These are phyloP conservation scores for Petroica traversi DNA, from an alignment of 2,113 vertebrate genomes.

Conservation along the genomic window DNA sequence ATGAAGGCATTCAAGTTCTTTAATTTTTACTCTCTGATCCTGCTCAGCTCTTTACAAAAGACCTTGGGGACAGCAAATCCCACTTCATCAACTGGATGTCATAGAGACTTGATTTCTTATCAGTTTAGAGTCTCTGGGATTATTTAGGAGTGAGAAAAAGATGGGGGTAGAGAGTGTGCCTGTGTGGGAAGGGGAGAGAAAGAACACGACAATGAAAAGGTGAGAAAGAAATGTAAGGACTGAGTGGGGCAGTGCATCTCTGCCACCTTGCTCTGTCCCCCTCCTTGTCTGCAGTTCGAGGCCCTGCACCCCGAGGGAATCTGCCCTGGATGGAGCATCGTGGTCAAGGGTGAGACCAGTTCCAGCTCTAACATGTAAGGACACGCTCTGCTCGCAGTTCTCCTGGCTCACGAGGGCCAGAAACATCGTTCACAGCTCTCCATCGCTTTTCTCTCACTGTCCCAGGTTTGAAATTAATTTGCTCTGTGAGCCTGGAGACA, in stretches of 20 bases:
- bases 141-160: not conserved
- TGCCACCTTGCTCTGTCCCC: not conserved
- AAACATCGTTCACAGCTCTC: accelerated
- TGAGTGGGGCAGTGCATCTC: not conserved
- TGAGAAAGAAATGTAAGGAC: not conserved
- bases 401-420: accelerated
- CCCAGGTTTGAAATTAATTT: slow-evolving; percentile 83
- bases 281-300: slow-evolving; percentile 71
- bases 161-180: not conserved
- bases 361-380: slow-evolving; percentile 74
- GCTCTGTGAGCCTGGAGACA: slow-evolving; percentile 72
- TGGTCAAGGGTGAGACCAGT: slow-evolving; percentile 72
- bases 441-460: not conserved
- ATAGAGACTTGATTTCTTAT: not conserved
- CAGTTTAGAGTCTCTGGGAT: not conserved
- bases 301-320: slow-evolving; percentile 79
- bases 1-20: not conserved
- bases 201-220: not conserved
- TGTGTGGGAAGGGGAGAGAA: not conserved
- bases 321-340: slow-evolving; percentile 79
- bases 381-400: accelerated
- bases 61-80: not conserved
- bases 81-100: not conserved
- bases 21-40: not conserved
- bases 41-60: not conserved